Percentiles rank a stretch among this genome's conserved stretches.
Evolutionary conservation across 2,888 invertebrate genomes (phyloP).

Genomic region (Drosophila putrida): DNA sequence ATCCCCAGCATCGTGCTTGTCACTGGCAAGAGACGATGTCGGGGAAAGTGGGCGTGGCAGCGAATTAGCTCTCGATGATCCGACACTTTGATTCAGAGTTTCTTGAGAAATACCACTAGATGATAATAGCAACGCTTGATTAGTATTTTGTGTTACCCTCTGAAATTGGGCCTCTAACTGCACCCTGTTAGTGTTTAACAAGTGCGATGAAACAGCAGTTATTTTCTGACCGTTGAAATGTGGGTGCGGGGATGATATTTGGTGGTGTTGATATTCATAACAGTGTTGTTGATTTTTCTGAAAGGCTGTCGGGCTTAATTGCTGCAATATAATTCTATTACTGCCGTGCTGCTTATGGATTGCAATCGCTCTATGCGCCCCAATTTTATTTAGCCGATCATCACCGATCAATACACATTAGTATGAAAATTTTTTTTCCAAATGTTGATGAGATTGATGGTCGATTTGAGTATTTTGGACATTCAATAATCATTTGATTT

Average conservation of each 20-base stretch:
- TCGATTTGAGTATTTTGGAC: conserved; percentile 29
- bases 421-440: not conserved
- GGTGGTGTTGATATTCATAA: conserved; percentile 33
- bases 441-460: conserved; percentile 5
- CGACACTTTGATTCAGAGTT: conserved; percentile 88
- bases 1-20: conserved; percentile 92
- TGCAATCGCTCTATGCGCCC: conserved; percentile 27
- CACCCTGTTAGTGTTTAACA: conserved; percentile 4
- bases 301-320: conserved; percentile 34
- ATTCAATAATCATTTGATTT: conserved; percentile 1
- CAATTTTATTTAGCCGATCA: conserved; percentile 13
- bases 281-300: conserved; percentile 23
- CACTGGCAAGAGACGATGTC: conserved; percentile 95
- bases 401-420: not conserved
- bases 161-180: conserved; percentile 35
- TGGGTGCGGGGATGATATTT: conserved; percentile 38
- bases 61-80: conserved; percentile 88
- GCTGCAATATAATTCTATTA: conserved; percentile 51
- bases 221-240: conserved; percentile 30
- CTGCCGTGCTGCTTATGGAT: conserved; percentile 27
- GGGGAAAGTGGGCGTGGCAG: conserved; percentile 94
- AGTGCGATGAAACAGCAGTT: conserved; percentile 13
- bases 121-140: conserved; percentile 86
- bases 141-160: conserved; percentile 52
- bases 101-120: conserved; percentile 88